phyloP scores from a whole-genome alignment of 2,113 vertebrate species.

The Archocentrus centrarchus region DNA sequence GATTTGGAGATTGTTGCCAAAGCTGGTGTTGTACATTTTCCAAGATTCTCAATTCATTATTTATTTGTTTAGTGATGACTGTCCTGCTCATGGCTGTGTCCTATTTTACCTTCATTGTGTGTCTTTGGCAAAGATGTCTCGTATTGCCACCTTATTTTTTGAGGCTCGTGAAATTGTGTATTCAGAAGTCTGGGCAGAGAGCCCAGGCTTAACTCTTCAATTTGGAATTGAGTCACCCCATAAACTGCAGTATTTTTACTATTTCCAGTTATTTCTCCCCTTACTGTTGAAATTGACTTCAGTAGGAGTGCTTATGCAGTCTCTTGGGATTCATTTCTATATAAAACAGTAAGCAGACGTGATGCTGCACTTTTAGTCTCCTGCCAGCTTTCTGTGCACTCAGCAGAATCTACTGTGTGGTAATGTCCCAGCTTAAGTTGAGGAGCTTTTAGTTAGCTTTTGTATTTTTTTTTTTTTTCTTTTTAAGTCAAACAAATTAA shows the following conservation, averaged over 20 bases:
- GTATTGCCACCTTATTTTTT: constrained; percentile 45
- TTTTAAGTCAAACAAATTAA: neutral
- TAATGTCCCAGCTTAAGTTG: neutral
- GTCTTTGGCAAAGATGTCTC: constrained; percentile 40
- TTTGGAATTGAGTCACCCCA: constrained; percentile 42
- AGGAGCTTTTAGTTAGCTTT: constrained; percentile 1
- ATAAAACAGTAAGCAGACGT: constrained; percentile 22
- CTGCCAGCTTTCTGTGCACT: constrained; percentile 33
- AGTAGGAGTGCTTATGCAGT: constrained; percentile 48
- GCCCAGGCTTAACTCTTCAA: constrained; percentile 53
- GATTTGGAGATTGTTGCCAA: neutral
- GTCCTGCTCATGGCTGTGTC: constrained; percentile 30
- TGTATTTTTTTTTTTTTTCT: neutral
- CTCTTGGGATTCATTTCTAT: constrained; percentile 38
- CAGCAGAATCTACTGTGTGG: constrained; percentile 21
- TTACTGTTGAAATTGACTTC: constrained; percentile 39
- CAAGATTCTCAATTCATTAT: constrained; percentile 5
- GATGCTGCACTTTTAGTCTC: constrained; percentile 18
- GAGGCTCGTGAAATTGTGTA: constrained; percentile 53
- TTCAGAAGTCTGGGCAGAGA: constrained; percentile 52
- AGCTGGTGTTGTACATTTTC: neutral
- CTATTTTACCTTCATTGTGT: constrained; percentile 45
- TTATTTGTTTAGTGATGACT: constrained; percentile 1
- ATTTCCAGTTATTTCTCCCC: constrained; percentile 31
- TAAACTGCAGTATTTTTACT: constrained; percentile 33